A percentile compares a stretch with the other conserved stretches of the same genome.
Evolutionary conservation across 30 jellyfish, hydroid and myxozoan species (phyloP).

Genomic region (Nemopilema nomurai): DNA sequence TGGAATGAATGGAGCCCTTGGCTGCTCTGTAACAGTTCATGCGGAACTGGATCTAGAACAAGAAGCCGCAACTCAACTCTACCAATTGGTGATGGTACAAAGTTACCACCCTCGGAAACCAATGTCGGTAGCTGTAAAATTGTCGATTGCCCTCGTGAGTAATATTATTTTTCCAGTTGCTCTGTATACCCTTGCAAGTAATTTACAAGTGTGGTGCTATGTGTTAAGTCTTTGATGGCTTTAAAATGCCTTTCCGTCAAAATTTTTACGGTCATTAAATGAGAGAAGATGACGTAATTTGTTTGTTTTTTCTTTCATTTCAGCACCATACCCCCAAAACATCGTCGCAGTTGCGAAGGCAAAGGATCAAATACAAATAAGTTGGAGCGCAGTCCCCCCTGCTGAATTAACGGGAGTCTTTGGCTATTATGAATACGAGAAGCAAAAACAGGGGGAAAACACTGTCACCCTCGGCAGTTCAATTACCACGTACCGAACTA

Average conservation of each 20-base stretch:
- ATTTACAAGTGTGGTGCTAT: no score
- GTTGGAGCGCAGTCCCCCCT: slow-evolving; percentile 38
- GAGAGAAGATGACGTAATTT: not conserved
- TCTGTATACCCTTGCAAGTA: not conserved
- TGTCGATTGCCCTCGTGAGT: slow-evolving; percentile 56
- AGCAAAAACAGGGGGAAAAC: not conserved
- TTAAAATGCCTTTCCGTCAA: not conserved
- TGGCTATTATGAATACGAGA: not conserved
- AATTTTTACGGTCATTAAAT: not conserved
- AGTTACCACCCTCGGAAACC: slow-evolving; percentile 19
- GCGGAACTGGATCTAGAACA: slow-evolving; percentile 34
- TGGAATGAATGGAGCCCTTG: slow-evolving; percentile 44
- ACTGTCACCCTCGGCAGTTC: not conserved
- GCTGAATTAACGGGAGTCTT: slow-evolving; percentile 5
- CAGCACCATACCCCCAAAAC: slow-evolving; percentile 45
- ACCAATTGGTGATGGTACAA: slow-evolving; percentile 37
- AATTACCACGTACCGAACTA: not conserved
- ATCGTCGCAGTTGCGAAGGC: slow-evolving; percentile 16
- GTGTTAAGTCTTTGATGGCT: no score
- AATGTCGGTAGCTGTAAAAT: slow-evolving; percentile 32
- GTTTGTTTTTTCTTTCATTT: not conserved
- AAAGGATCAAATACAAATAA: not conserved
- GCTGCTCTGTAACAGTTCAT: slow-evolving; percentile 20
- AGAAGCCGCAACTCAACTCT: slow-evolving; percentile 18
- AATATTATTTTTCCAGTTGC: not conserved